Evolutionary conservation across 1,140 invertebrate genomes (phyloP).

Genomic region (Drosophila sp.): DNA sequence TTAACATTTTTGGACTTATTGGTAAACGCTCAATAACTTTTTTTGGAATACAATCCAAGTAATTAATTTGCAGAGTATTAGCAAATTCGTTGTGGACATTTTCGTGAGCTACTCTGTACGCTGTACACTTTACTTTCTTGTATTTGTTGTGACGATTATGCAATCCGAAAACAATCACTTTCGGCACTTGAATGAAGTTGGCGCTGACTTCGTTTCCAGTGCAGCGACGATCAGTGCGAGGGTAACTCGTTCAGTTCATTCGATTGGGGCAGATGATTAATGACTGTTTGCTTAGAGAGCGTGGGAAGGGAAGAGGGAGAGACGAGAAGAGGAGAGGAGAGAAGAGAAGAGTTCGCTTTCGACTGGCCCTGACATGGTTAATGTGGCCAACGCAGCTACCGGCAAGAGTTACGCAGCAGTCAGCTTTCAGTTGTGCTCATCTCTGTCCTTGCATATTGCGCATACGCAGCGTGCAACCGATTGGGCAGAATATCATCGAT

Average conservation of each 20-base stretch:
- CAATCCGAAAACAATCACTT: slow-evolving; percentile 60
- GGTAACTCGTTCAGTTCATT: slow-evolving; percentile 29
- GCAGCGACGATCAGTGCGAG: slow-evolving; percentile 27
- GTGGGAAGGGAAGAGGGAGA: neutral
- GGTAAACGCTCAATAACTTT: too few species aligned
- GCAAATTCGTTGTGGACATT: neutral
- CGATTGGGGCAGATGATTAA: slow-evolving; percentile 46
- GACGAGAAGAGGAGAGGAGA: neutral
- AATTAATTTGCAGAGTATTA: slow-evolving; percentile 9
- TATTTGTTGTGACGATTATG: slow-evolving; percentile 40
- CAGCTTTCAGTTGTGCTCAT: slow-evolving; percentile 20
- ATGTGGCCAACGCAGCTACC: slow-evolving; percentile 45
- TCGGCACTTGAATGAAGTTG: slow-evolving; percentile 50
- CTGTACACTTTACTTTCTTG: slow-evolving; percentile 43
- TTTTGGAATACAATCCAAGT: too few species aligned
- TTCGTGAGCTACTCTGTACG: too few species aligned
- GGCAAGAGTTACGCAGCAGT: slow-evolving; percentile 44
- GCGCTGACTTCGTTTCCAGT: slow-evolving; percentile 30
- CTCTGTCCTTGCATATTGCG: slow-evolving; percentile 40
- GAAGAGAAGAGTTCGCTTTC: slow-evolving; percentile 2
- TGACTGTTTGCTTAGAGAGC: slow-evolving; percentile 37
- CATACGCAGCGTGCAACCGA: slow-evolving; percentile 46
- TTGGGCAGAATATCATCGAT: slow-evolving; percentile 45
- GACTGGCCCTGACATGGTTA: slow-evolving; percentile 56
- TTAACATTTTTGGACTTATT: too few species aligned